Conservation (phyloP, 2,888 invertebrate genomes). For the Prosopocoilus inquinatus region DNA sequence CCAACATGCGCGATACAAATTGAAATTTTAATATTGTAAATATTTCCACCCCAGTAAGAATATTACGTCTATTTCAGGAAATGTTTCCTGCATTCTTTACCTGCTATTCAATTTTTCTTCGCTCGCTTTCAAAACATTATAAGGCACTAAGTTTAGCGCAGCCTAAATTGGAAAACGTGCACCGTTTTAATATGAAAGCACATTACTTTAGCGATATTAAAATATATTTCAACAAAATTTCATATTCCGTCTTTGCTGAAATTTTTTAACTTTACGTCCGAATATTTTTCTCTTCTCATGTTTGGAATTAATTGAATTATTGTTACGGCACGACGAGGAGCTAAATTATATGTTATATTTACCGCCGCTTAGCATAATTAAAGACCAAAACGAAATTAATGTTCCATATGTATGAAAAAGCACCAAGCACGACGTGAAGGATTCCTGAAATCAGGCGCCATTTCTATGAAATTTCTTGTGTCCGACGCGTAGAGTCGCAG, state of each 20-base stretch:
- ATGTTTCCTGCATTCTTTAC: conserved; percentile 38
- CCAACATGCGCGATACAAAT: conserved; percentile 35
- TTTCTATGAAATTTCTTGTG: conserved; percentile 12
- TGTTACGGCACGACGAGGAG: no score
- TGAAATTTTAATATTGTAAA: conserved; percentile 46
- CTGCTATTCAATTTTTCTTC: conserved; percentile 14
- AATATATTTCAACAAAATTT: background rate
- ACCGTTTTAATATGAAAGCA: background rate
- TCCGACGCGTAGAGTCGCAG: conserved; percentile 17
- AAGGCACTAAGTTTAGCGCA: background rate
- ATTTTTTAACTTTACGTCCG: no score
- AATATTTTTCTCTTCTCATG: no score
- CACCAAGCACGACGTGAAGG: no score
- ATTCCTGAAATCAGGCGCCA: conserved; percentile 6
- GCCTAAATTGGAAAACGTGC: background rate
- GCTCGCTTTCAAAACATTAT: conserved; percentile 3
- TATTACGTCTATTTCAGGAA: conserved; percentile 40
- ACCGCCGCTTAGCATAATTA: no score
- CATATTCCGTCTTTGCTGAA: background rate
- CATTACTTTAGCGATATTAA: background rate
- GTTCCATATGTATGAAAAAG: no score
- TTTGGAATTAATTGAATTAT: no score
- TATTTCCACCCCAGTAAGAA: conserved; percentile 40
- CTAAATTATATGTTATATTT: no score
- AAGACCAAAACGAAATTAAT: no score